Conservation (phyloP, 2,888 invertebrate genomes). For the Bimastos eiseni region DNA sequence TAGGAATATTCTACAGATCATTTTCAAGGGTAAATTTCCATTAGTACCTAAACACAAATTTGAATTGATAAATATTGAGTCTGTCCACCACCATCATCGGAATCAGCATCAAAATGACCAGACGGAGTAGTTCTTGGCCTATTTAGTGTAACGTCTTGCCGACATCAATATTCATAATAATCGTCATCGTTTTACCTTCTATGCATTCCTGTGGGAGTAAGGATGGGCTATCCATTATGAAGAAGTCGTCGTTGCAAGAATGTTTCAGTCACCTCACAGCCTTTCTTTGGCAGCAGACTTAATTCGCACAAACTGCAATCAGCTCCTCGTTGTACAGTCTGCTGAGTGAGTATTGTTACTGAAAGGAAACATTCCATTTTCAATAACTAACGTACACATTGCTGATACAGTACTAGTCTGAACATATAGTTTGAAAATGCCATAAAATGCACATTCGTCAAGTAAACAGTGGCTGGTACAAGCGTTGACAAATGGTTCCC, state of each 20-base stretch:
- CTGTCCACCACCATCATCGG: neutral
- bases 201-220: neutral
- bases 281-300: neutral
- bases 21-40: too few relatives aligned
- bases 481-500: neutral
- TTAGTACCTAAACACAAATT: too few relatives aligned
- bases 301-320: neutral
- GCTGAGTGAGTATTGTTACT: neutral
- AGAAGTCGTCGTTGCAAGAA: neutral
- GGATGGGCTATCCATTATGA: neutral
- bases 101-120: neutral
- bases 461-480: neutral
- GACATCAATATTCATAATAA: neutral
- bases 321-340: neutral
- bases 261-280: neutral
- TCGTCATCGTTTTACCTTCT: slow-evolving; percentile 6
- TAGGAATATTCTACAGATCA: too few relatives aligned
- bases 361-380: neutral
- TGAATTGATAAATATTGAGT: neutral
- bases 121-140: neutral
- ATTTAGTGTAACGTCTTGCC: neutral
- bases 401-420: neutral
- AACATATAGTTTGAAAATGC: neutral
- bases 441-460: neutral
- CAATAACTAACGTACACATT: neutral